Conservation (phyloP, 2,797 vertebrate species). For the Gephyroberyx darwinii region DNA sequence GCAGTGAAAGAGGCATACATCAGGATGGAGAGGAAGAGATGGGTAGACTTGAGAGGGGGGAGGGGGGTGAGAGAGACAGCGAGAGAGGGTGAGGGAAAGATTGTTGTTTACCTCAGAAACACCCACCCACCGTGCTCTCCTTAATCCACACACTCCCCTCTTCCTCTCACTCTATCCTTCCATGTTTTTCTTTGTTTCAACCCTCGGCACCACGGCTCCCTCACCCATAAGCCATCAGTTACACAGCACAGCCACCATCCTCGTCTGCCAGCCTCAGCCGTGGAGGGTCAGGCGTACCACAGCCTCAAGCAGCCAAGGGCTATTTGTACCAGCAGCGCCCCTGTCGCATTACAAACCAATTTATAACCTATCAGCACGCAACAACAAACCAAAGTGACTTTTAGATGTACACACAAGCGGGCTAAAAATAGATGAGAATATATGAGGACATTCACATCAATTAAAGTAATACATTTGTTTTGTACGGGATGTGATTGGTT, state of each 20-base stretch:
- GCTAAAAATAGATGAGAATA: too few species aligned
- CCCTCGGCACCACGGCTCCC: constrained; percentile 11
- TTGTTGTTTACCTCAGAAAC: background rate
- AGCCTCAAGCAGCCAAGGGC: constrained; percentile 9
- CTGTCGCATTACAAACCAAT: background rate
- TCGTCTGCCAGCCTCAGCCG: constrained; percentile 38
- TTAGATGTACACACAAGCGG: too few species aligned
- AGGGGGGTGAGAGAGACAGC: background rate
- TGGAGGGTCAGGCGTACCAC: constrained; percentile 33
- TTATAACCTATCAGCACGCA: background rate
- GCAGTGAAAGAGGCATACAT: background rate
- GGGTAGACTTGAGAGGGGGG: background rate
- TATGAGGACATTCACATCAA: too few species aligned
- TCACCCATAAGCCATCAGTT: constrained; percentile 42
- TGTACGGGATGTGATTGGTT: too few species aligned
- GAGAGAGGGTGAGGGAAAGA: background rate
- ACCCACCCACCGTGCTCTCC: background rate
- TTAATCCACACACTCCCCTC: background rate
- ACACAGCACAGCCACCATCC: constrained; percentile 44
- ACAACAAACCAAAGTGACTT: background rate
- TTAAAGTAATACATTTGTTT: too few species aligned
- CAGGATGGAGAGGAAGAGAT: background rate
- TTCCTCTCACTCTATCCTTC: background rate
- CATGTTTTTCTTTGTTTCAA: constrained; percentile 12
- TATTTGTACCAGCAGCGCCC: background rate